These are phyloP conservation scores for Merluccius polli DNA, from an alignment of 2,797 vertebrate species.

Conservation along the genomic window DNA sequence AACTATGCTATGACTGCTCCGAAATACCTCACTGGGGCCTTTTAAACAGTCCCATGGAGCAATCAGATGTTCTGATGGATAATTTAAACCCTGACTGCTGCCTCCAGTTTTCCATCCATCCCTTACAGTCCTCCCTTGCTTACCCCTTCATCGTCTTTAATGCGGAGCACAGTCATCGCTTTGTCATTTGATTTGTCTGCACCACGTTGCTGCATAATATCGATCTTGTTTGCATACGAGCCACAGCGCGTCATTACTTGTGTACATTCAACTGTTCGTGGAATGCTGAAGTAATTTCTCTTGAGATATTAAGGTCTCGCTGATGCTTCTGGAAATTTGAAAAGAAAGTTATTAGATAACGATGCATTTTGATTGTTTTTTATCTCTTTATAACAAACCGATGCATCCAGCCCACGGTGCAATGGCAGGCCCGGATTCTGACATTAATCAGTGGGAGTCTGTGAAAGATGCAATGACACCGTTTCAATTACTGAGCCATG, in stretches of 20 bases:
- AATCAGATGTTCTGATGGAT: neutral
- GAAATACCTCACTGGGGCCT: neutral
- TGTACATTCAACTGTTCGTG: neutral
- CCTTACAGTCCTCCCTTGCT: neutral
- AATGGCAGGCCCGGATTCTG: slow-evolving; percentile 26
- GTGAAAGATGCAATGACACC: slow-evolving; percentile 40
- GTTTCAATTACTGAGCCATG: slow-evolving; percentile 50
- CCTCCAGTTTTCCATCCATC: neutral
- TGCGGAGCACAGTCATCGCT: neutral
- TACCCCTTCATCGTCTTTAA: neutral
- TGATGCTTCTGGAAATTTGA: neutral
- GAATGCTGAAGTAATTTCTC: neutral
- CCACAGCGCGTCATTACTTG: neutral
- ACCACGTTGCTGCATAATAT: neutral
- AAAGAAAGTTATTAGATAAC: neutral
- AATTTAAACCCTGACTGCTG: neutral
- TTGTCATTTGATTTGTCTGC: neutral
- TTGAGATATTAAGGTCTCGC: neutral
- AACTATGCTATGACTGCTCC: neutral
- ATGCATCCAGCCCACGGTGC: neutral
- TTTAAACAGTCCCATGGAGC: neutral
- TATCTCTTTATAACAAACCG: neutral
- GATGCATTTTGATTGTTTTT: neutral
- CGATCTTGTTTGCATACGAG: slow-evolving; percentile 4
- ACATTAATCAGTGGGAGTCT: slow-evolving; percentile 31